Evolutionary conservation across 2,113 vertebrate genomes (phyloP).

Genomic region (Aegithalos caudatus): DNA sequence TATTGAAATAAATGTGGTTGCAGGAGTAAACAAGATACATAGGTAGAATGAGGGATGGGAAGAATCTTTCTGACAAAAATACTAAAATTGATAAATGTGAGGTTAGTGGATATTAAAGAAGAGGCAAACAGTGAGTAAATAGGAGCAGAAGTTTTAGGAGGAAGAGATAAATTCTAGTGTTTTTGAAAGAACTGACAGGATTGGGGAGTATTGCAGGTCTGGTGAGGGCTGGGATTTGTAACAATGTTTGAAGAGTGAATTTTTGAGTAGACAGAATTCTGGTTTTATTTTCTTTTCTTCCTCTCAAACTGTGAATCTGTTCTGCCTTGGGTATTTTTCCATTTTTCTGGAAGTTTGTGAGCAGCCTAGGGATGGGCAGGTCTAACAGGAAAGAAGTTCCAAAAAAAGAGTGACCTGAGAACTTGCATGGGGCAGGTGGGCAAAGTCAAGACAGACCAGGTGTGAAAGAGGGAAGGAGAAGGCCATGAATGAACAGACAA

Average conservation of each 20-base stretch:
- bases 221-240: not conserved
- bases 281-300: rapidly evolving
- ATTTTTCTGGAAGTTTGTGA: not conserved
- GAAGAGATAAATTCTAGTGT: not conserved
- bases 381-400: not conserved
- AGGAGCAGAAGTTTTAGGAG: not conserved
- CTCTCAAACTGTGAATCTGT: not conserved
- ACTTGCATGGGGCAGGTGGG: not conserved
- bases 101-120: not conserved
- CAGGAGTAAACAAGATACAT: not conserved
- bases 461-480: not conserved
- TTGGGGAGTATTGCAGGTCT: not conserved
- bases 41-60: not conserved
- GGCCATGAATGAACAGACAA: not conserved
- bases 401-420: not conserved
- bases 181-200: not conserved
- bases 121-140: not conserved
- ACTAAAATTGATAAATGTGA: not conserved
- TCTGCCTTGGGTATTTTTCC: not conserved
- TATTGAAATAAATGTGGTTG: not conserved
- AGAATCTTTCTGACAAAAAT: not conserved
- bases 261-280: not conserved
- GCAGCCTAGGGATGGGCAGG: not conserved
- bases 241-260: not conserved
- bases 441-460: not conserved